Percentiles rank a stretch among this genome's conserved stretches.
Evolutionary conservation across 1,140 invertebrate genomes (phyloP).

Genomic region (Diprion similis): DNA sequence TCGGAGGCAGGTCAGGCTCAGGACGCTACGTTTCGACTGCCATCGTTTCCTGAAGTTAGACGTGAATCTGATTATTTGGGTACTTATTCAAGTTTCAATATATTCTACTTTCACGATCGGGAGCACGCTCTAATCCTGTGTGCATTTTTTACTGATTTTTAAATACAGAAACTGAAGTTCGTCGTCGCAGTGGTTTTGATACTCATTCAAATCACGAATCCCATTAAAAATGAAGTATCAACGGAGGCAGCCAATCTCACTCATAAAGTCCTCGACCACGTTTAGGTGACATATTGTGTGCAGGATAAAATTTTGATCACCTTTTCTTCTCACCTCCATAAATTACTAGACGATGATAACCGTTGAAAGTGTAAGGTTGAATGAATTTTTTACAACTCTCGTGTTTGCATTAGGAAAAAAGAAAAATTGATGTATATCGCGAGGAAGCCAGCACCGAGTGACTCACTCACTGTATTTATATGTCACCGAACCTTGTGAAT

Average conservation of each 20-base stretch:
- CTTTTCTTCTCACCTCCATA: too few species aligned
- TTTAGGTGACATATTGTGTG: too few species aligned
- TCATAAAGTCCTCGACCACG: too few species aligned
- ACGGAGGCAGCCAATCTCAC: not conserved
- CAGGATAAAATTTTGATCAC: too few species aligned
- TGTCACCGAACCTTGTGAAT: conserved; percentile 1
- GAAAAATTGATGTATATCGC: not conserved
- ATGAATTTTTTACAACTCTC: not conserved
- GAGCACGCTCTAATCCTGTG: too few species aligned
- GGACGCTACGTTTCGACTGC: not conserved
- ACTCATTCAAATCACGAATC: not conserved
- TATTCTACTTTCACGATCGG: too few species aligned
- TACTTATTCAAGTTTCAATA: not conserved
- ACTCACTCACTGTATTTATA: not conserved
- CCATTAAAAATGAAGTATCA: not conserved
- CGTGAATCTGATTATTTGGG: not conserved
- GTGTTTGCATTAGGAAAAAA: not conserved
- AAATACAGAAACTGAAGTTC: too few species aligned
- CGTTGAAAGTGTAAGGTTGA: not conserved
- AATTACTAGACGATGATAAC: too few species aligned
- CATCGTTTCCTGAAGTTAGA: not conserved
- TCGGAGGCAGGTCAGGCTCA: not conserved
- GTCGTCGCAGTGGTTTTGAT: not conserved
- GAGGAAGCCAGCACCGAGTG: not conserved
- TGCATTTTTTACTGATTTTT: too few species aligned